These are phyloP conservation scores for Drosophila demipolita DNA, from an alignment of 2,888 invertebrate species.

Conservation along the genomic window DNA sequence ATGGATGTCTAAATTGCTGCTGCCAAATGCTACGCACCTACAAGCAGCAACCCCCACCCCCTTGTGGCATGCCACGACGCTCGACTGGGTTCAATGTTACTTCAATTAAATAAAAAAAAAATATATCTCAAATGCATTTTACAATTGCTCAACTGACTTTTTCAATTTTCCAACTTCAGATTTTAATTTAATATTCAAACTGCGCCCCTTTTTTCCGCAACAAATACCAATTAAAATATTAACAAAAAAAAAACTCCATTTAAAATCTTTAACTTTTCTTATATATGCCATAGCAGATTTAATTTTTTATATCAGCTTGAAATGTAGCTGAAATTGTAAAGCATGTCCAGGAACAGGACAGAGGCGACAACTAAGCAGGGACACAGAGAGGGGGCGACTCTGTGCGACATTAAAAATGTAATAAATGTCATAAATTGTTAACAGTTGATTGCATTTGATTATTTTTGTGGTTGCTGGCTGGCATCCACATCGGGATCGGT, in stretches of 20 bases:
- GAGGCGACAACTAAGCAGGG: too few species aligned
- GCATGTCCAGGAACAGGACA: not conserved
- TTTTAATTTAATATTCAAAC: slow-evolving; percentile 47
- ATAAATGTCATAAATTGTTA: slow-evolving; percentile 78
- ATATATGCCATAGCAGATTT: not conserved
- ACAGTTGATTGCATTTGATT: slow-evolving; percentile 75
- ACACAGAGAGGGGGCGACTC: not conserved
- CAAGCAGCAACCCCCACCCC: not conserved
- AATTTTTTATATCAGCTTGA: not conserved
- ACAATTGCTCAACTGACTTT: slow-evolving; percentile 22
- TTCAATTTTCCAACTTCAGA: slow-evolving; percentile 16
- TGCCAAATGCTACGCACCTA: slow-evolving; percentile 12
- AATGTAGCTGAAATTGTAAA: not conserved
- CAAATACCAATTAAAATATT: slow-evolving; percentile 38
- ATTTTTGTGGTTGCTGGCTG: slow-evolving; percentile 35
- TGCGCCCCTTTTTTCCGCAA: slow-evolving; percentile 21
- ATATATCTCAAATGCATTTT: slow-evolving; percentile 24
- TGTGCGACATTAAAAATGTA: slow-evolving; percentile 59
- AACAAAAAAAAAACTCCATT: too few species aligned
- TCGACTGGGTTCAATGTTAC: slow-evolving; percentile 7
- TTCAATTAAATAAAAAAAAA: slow-evolving; percentile 39
- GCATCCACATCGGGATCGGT: slow-evolving; percentile 1
- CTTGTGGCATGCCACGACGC: not conserved
- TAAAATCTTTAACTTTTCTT: not conserved
- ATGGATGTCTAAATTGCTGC: slow-evolving; percentile 56